These are phyloP conservation scores for Neocrepidodera transversa DNA, from an alignment of 2,888 invertebrate genomes.

Conservation along the genomic window DNA sequence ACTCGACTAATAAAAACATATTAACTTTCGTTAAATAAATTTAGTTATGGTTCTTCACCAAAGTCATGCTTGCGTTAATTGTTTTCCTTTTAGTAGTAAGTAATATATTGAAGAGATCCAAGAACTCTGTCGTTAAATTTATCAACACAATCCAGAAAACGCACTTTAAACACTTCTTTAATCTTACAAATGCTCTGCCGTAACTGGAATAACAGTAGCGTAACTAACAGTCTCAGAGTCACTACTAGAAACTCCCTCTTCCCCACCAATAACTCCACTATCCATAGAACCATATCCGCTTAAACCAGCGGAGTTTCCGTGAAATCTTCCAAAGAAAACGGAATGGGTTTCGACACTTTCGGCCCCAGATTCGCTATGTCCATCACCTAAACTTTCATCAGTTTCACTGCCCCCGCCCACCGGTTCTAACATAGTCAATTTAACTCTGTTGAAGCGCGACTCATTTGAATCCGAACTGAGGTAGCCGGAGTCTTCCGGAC, in stretches of 20 bases:
- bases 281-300: conserved; percentile 54
- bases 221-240: conserved; percentile 63
- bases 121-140: too few relatives aligned
- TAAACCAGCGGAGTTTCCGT: conserved; percentile 54
- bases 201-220: conserved; percentile 53
- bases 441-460: conserved; percentile 21
- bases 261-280: conserved; percentile 55
- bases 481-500: conserved; percentile 79
- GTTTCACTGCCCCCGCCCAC: conserved; percentile 68
- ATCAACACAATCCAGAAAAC: too few relatives aligned
- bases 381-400: conserved; percentile 81
- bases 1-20: too few relatives aligned
- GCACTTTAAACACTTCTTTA: too few relatives aligned
- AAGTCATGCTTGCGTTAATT: too few relatives aligned
- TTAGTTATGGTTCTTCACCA: too few relatives aligned
- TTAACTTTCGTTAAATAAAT: too few relatives aligned
- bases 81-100: too few relatives aligned
- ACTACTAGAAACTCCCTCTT: conserved; percentile 54
- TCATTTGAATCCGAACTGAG: conserved; percentile 73
- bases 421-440: conserved; percentile 41
- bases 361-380: conserved; percentile 85
- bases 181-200: too few relatives aligned
- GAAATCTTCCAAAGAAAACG: conserved; percentile 80
- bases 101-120: too few relatives aligned
- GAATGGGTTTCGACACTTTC: conserved; percentile 89